Conservation (phyloP, 1,140 invertebrate species). For the Limonius californicus region DNA sequence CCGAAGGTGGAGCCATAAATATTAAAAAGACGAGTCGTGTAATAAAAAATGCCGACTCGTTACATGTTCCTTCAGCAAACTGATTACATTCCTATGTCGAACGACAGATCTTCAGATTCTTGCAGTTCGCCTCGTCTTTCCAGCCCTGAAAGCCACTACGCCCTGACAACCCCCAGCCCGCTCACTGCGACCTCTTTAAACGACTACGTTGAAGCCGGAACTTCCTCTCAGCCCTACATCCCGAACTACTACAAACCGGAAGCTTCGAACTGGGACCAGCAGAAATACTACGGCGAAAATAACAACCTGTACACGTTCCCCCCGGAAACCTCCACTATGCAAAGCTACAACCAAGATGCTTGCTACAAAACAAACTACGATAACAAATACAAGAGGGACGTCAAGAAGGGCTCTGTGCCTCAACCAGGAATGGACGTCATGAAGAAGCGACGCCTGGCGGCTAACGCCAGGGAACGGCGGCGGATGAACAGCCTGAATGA, state of each 20-base stretch:
- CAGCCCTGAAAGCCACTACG: constrained; percentile 39
- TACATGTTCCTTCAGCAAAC: constrained; percentile 31
- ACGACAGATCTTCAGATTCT: constrained; percentile 38
- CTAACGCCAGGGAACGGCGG: constrained; percentile 68
- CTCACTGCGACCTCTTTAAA: constrained; percentile 23
- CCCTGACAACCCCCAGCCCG: constrained; percentile 36
- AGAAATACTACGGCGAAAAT: constrained; percentile 41
- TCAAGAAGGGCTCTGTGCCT: background rate
- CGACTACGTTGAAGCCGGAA: constrained; percentile 33
- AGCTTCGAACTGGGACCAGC: constrained; percentile 2
- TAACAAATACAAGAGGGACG: constrained; percentile 21
- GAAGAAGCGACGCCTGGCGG: constrained; percentile 62
- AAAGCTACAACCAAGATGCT: constrained; percentile 29
- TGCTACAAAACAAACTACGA: constrained; percentile 36
- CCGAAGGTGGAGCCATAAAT: background rate
- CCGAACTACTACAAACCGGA: constrained; percentile 36
- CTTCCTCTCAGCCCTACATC: constrained; percentile 43
- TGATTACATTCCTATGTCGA: constrained; percentile 27
- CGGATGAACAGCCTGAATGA: constrained; percentile 76
- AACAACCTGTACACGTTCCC: constrained; percentile 43
- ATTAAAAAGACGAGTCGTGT: constrained; percentile 7
- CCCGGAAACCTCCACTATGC: constrained; percentile 20
- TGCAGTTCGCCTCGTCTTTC: constrained; percentile 40
- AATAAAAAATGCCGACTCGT: constrained; percentile 16
- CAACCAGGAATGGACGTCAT: constrained; percentile 47